Percentiles rank a stretch among this genome's conserved stretches.
Evolutionary conservation across 2,888 invertebrate species (phyloP).

Genomic region (Timandra comae): DNA sequence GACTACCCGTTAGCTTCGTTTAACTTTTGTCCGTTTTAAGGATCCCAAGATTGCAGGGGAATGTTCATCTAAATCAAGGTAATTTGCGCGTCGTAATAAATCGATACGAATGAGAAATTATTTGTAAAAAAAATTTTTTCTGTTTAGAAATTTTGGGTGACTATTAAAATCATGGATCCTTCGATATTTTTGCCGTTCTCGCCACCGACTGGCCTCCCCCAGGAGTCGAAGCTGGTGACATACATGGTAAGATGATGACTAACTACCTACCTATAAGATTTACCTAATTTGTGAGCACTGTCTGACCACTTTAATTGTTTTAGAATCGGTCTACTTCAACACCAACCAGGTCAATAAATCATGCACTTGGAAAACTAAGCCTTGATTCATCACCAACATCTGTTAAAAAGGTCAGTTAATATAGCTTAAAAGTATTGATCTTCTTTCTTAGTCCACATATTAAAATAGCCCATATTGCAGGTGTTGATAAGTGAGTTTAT

Average conservation of each 20-base stretch:
- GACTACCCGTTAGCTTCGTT: constrained; percentile 1
- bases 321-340: constrained; percentile 56
- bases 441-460: too few relatives aligned
- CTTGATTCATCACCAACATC: constrained; percentile 53
- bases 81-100: background rate
- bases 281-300: constrained; percentile 1
- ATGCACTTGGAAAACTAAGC: constrained; percentile 48
- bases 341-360: constrained; percentile 45
- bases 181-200: constrained; percentile 80
- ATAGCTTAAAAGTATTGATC: too few relatives aligned
- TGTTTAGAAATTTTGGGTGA: constrained; percentile 28
- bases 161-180: constrained; percentile 81
- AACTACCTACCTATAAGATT: constrained; percentile 1
- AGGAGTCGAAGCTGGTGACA: constrained; percentile 90
- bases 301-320: constrained; percentile 20
- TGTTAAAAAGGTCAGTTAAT: constrained; percentile 46
- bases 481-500: constrained; percentile 57
- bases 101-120: background rate
- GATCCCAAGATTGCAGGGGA: too few relatives aligned
- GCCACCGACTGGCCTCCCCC: constrained; percentile 84
- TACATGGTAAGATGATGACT: constrained; percentile 80
- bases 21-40: too few relatives aligned
- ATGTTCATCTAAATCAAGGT: constrained; percentile 5
- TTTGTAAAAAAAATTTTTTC: constrained; percentile 1
- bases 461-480: too few relatives aligned